Evolutionary conservation across 2,113 vertebrate genomes (phyloP), one percentile per base, ranked within the genome.

Genomic region (Daphoenositta chrysoptera): DNA sequence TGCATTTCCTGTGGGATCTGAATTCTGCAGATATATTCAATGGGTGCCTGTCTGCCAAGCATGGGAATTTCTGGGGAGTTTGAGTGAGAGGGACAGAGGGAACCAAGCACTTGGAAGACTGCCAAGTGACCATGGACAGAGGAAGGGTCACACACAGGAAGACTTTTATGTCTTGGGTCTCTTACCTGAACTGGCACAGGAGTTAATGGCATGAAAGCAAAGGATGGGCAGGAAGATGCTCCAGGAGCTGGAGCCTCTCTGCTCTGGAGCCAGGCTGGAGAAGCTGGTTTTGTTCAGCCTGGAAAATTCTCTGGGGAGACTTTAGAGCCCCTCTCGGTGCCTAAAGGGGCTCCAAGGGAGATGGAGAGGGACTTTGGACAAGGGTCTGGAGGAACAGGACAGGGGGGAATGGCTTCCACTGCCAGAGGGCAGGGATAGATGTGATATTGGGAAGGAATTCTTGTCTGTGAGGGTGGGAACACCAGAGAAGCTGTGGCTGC

Each of bases 1-100:
- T 96, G 89, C 69, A 42, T 85, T 93, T 94, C 76, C 93, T 65
- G 68, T 73, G 91, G 89, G 66, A 84, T 96, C 83, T 94, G 78
- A 75, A 69, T 89, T 78, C 92, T 86, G 93, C 79, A 89, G 92
- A 83, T 53, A 28, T 15, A 58, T 85, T 84, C 94, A 96, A 87
- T 53, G 44, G 58, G 76, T 96, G 73, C 50, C 92, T 97, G 89
- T 40, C 65, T 94, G 78, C 64, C 79, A 53, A 45, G 27, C 31
- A 73, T 63, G 50, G 61, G 83, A 13, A 85, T 53, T 78, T 83
- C 72, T 81, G 71, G 17, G 54, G 45, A 66, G 45, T 70, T 58
- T 48, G 61, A 86, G 50, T 56, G 72, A 90, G 44, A 90, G 37
- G 27, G 17, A 28, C 61, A 76, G 83, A 83, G 39, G 42, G 58